Evolutionary conservation across 2,113 vertebrate species (phyloP), one percentile per base, ranked within the genome.

Genomic region (Tympanuchus pallidicinctus): DNA sequence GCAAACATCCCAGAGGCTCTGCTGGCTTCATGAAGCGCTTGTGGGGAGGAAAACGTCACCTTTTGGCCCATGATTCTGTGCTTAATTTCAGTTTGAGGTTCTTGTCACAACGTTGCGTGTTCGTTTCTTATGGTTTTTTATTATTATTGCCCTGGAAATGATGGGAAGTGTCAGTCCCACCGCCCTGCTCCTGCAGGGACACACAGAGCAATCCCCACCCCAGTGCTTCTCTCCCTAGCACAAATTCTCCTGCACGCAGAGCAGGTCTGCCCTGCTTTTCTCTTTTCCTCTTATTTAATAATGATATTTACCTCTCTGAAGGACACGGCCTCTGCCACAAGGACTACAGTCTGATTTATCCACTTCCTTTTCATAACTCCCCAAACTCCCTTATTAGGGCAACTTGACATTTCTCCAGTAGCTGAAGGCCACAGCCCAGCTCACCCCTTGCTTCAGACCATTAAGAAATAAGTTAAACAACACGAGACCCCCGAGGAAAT

Each of bases 391-490:
- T 92, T 85, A 88, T 95, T 82, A 94, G 88, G 94, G 71, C 88
- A 86, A 88, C 69, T 95, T 96, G 47, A 47, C 86, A 78, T 90
- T 93, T 95, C 83, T 90, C 73, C 34, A 3, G 47, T 18, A 92
- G 93, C 30, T 85, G 90, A 88, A 96, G 88, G 90, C 72, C 93
- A 78, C 7, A 59, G 95, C 73, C 73, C 47, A 0, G 2, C 45
- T 74, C 90, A 94, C 64, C 86, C 82, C 5, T 0, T 30, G 92
- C 42, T 96, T 88, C 93, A 95, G 72, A 71, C 73, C 90, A 95
- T 96, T 96, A 96, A 90, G 94, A 95, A 91, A 27, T 50, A 79
- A 91, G 88, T 96, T 95, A 96, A 96, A 96, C 88, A 95, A 81
- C 94, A 95, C 28, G n/a, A 91, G 90, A 88, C 93, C 93, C 95